phyloP scores from a whole-genome alignment of 2,888 invertebrate genomes.

The Euphydryas editha region DNA sequence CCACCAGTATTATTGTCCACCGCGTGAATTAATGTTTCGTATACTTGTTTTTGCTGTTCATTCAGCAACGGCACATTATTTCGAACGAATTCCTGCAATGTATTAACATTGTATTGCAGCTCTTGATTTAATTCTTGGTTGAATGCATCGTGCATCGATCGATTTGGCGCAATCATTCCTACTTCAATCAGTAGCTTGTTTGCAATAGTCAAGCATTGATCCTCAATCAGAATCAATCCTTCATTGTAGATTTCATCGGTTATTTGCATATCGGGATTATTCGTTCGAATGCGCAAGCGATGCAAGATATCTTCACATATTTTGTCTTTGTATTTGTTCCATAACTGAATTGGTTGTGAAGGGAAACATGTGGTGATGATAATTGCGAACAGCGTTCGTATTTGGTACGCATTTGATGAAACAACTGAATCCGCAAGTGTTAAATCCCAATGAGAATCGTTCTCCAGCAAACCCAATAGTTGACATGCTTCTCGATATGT shows the following conservation, averaged over 20 bases:
- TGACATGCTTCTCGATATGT: constrained; percentile 40
- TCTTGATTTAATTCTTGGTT: constrained; percentile 43
- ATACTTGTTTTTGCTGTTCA: constrained; percentile 44
- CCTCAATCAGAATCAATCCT: constrained; percentile 44
- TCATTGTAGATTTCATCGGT: constrained; percentile 43
- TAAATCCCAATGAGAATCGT: constrained; percentile 40
- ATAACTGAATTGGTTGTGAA: constrained; percentile 37
- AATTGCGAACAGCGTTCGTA: constrained; percentile 38
- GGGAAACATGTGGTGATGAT: constrained; percentile 39
- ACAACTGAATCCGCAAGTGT: constrained; percentile 39
- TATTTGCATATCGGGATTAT: constrained; percentile 37
- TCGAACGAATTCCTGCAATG: constrained; percentile 42
- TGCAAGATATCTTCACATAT: constrained; percentile 41
- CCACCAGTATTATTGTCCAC: constrained; percentile 45
- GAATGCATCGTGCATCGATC: constrained; percentile 41
- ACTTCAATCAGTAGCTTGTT: constrained; percentile 44
- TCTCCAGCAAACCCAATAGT: constrained; percentile 41
- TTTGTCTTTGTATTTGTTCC: constrained; percentile 41
- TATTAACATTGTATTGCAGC: constrained; percentile 39
- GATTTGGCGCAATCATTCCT: constrained; percentile 43
- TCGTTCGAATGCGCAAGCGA: constrained; percentile 34
- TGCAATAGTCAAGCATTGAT: constrained; percentile 43
- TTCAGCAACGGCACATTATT: constrained; percentile 42
- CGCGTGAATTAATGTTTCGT: constrained; percentile 45
- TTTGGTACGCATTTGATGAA: constrained; percentile 36